phyloP scores from a whole-genome alignment of 2,797 vertebrate species.

The Hybognathus amarus region DNA sequence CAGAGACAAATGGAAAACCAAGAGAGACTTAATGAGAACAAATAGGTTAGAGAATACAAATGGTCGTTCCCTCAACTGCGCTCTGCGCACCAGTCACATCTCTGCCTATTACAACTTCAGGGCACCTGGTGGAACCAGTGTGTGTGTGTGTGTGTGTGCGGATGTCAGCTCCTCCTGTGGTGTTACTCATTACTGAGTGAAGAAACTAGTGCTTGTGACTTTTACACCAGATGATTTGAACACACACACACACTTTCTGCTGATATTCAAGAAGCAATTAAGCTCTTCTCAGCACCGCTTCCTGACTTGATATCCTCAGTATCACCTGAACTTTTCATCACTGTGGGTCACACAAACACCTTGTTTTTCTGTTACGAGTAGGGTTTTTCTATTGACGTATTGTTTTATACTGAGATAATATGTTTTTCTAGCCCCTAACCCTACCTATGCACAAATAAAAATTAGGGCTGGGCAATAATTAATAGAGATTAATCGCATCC shows the following conservation, averaged over 20 bases:
- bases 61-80: conserved; percentile 32
- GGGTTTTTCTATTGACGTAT: not conserved
- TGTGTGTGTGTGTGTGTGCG: conserved; percentile 24
- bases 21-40: conserved; percentile 61
- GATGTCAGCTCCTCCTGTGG: conserved; percentile 9
- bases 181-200: conserved; percentile 55
- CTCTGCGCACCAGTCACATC: conserved; percentile 36
- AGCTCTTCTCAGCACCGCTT: conserved; percentile 45
- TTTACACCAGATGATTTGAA: conserved; percentile 29
- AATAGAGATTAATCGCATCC: no score
- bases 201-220: conserved; percentile 28
- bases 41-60: conserved; percentile 64
- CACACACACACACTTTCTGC: conserved; percentile 32
- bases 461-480: no score
- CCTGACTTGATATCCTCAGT: conserved; percentile 37
- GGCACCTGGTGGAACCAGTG: not conserved
- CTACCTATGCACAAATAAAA: not conserved
- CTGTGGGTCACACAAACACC: conserved; percentile 39
- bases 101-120: conserved; percentile 45
- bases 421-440: not conserved
- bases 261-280: conserved; percentile 59
- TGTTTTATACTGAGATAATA: not conserved
- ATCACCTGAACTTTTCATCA: conserved; percentile 50
- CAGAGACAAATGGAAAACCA: conserved; percentile 46
- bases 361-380: conserved; percentile 25